phyloP scores from a whole-genome alignment of 2,113 vertebrate species.

The Trochalopteron elliotii region DNA sequence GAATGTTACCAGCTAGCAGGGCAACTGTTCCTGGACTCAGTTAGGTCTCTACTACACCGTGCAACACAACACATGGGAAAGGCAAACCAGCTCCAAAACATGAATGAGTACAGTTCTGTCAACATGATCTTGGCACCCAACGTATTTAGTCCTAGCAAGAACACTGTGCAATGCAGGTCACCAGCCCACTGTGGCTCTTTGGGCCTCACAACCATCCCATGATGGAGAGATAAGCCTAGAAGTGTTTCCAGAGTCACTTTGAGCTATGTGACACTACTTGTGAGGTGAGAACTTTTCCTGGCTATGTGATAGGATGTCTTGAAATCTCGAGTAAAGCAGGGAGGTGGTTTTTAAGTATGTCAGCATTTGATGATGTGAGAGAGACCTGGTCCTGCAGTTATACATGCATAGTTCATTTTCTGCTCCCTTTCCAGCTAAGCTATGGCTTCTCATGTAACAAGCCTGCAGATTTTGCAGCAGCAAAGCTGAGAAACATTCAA shows the following conservation, averaged over 20 bases:
- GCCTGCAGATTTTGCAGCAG: background rate
- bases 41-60: rapidly evolving
- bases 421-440: background rate
- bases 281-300: too few relatives aligned
- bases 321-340: background rate
- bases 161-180: background rate
- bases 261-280: too few relatives aligned
- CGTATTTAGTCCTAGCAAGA: rapidly evolving
- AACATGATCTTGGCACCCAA: background rate
- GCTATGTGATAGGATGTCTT: background rate
- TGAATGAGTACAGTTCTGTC: background rate
- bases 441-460: background rate
- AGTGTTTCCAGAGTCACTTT: background rate
- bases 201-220: background rate
- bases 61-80: background rate
- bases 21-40: rapidly evolving
- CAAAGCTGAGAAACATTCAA: background rate
- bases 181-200: background rate
- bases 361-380: background rate
- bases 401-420: background rate
- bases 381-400: background rate
- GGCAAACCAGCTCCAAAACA: background rate
- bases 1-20: background rate
- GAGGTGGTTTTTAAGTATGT: background rate
- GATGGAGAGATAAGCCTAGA: background rate